These are phyloP conservation scores for Camponotus vicinus DNA, from an alignment of 1,140 invertebrate species.

Conservation along the genomic window DNA sequence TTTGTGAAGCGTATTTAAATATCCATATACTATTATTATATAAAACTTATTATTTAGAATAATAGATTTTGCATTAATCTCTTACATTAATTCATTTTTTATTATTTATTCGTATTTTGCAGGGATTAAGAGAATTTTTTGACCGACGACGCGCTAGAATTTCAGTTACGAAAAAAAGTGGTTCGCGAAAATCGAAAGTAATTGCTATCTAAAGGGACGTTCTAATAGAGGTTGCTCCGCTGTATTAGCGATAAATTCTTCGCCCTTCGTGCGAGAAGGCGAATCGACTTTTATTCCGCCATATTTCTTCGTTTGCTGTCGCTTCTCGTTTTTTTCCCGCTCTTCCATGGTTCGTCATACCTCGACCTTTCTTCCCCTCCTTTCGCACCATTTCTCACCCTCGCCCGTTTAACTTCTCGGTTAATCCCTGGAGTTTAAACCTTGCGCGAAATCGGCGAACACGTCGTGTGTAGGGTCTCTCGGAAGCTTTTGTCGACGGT, in stretches of 20 bases:
- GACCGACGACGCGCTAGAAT: neutral
- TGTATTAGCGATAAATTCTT: conserved; percentile 36
- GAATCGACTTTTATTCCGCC: conserved; percentile 22
- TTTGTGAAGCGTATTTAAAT: neutral
- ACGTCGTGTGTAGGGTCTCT: conserved; percentile 3
- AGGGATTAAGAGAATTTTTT: neutral
- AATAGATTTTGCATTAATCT: neutral
- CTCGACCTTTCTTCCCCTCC: neutral
- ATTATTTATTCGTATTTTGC: neutral
- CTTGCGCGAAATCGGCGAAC: conserved; percentile 42
- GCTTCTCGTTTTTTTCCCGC: neutral
- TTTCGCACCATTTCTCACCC: neutral
- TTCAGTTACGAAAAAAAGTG: neutral
- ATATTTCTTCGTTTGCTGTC: conserved; percentile 33
- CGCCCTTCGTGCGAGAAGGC: conserved; percentile 5
- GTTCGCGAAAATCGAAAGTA: neutral
- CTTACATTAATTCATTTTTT: neutral
- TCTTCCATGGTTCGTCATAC: conserved; percentile 10
- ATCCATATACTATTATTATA: neutral
- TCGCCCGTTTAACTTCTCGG: neutral
- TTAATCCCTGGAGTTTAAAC: conserved; percentile 45
- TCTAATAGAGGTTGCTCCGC: neutral
- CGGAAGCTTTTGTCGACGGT: conserved; percentile 18
- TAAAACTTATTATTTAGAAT: neutral
- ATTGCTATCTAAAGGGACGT: conserved; percentile 8